Percentiles rank a stretch among this genome's conserved stretches.
Evolutionary conservation across 2,797 vertebrate genomes (phyloP).

Genomic region (Gymnothorax javanicus): DNA sequence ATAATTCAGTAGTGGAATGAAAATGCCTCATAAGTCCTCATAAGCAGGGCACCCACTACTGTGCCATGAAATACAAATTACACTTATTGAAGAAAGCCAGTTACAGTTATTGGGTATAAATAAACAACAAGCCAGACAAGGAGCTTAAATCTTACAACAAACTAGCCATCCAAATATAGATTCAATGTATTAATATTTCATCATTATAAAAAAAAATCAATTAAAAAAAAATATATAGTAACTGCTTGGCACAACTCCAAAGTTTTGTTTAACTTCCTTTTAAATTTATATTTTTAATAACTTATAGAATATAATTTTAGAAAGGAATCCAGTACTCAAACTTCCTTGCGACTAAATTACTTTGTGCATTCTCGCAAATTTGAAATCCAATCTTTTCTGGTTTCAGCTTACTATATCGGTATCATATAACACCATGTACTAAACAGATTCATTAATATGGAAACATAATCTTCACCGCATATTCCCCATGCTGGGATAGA

Average conservation of each 20-base stretch:
- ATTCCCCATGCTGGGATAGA: neutral
- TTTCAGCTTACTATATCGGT: neutral
- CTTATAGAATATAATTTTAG: neutral
- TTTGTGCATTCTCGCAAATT: neutral
- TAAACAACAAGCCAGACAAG: neutral
- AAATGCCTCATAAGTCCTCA: neutral
- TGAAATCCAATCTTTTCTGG: neutral
- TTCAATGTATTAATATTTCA: too few relatives aligned
- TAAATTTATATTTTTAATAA: neutral
- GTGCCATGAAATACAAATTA: neutral
- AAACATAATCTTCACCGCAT: neutral
- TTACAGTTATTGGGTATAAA: neutral
- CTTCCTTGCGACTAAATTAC: too few relatives aligned
- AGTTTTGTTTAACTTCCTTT: neutral
- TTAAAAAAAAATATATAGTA: too few relatives aligned
- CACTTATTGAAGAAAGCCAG: neutral
- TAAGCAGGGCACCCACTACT: neutral
- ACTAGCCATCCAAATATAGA: neutral
- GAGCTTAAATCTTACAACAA: neutral
- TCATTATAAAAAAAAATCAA: too few relatives aligned
- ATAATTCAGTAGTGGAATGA: neutral
- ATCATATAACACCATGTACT: neutral
- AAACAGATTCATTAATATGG: conserved; percentile 12
- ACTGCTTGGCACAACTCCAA: neutral
- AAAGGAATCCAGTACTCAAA: too few relatives aligned